Evolutionary conservation across 2,797 vertebrate genomes (phyloP).

Genomic region (Enteromius trimaculatus): DNA sequence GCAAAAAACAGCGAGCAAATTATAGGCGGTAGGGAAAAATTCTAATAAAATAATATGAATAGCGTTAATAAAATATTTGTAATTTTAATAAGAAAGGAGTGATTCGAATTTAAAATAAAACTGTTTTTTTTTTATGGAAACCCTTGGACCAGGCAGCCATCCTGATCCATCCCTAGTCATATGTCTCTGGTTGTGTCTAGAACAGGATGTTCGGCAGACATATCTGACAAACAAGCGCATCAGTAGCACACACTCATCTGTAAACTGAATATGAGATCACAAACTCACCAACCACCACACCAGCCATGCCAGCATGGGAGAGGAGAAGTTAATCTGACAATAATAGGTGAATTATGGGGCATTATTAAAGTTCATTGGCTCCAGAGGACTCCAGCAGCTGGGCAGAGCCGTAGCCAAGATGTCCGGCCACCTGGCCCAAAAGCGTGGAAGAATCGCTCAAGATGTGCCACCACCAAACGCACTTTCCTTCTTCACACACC

Average conservation of each 20-base stretch:
- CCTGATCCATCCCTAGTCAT: background rate
- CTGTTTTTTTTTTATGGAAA: background rate
- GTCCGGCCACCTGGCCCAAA: constrained; percentile 76
- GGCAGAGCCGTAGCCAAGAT: constrained; percentile 75
- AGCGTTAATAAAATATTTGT: background rate
- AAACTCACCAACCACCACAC: constrained; percentile 27
- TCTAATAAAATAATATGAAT: background rate
- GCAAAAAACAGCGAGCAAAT: background rate
- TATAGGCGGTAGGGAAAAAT: background rate
- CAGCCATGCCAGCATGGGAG: constrained; percentile 10
- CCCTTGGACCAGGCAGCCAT: background rate
- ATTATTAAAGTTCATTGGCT: constrained; percentile 79
- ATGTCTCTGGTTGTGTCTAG: constrained; percentile 5
- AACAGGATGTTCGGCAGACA: constrained; percentile 40
- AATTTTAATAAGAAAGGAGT: background rate
- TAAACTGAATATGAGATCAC: constrained; percentile 25
- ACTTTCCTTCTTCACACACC: constrained; percentile 20
- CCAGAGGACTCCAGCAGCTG: constrained; percentile 79
- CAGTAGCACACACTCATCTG: background rate
- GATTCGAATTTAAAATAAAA: background rate
- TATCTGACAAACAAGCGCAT: constrained; percentile 19
- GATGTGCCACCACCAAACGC: constrained; percentile 16
- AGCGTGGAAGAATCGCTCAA: constrained; percentile 25
- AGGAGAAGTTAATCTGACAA: constrained; percentile 53
- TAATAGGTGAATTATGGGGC: constrained; percentile 74